Conservation (phyloP, 2,113 vertebrate species). For the Trematocara stigmaticum region DNA sequence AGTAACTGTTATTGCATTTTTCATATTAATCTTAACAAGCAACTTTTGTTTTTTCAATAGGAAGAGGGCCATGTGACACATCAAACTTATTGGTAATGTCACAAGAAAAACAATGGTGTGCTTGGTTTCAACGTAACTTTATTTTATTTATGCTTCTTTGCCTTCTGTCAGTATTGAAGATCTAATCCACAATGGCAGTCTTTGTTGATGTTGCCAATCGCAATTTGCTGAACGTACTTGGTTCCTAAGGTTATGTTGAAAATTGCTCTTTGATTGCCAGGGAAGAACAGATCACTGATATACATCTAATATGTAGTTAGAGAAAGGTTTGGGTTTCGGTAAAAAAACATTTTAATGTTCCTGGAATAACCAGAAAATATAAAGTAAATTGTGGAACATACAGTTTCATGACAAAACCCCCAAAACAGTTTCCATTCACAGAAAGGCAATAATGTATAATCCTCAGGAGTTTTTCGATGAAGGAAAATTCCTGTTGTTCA, state of each 20-base stretch:
- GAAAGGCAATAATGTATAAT: not conserved
- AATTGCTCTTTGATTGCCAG: constrained; percentile 29
- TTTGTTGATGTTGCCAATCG: constrained; percentile 15
- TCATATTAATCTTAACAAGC: too few species aligned
- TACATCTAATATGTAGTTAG: constrained; percentile 10
- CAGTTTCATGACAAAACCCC: not conserved
- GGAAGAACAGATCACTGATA: not conserved
- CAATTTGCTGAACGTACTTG: constrained; percentile 43
- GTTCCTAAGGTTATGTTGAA: constrained; percentile 10
- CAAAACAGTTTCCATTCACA: not conserved
- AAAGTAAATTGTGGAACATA: not conserved
- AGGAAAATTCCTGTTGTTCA: not conserved
- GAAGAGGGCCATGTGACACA: not conserved
- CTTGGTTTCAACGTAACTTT: not conserved
- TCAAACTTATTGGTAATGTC: not conserved
- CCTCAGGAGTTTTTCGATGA: not conserved
- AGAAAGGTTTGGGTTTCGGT: not conserved
- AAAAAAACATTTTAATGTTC: not conserved
- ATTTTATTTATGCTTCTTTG: not conserved
- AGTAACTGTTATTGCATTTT: too few species aligned
- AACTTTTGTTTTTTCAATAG: not conserved
- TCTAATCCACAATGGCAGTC: not conserved
- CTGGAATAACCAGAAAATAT: constrained; percentile 3
- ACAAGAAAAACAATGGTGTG: not conserved
- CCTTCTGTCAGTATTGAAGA: not conserved